Evolutionary conservation across 2,888 invertebrate species (phyloP), one percentile per base, ranked within the genome.

Genomic region (Matsumyia berberina): DNA sequence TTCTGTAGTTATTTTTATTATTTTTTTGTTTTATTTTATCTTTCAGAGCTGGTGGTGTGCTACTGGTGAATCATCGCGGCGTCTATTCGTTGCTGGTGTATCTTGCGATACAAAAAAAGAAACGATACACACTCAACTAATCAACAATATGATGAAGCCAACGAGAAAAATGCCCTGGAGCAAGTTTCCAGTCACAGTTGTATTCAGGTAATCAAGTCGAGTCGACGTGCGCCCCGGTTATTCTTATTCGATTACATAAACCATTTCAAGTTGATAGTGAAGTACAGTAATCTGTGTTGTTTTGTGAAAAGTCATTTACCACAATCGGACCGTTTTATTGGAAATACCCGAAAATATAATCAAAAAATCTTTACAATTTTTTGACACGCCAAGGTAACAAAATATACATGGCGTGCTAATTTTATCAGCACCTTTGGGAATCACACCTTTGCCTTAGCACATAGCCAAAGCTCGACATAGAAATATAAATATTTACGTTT

Each of bases 181-280:
- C 62, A 51, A 19, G 64, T 66, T 83, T 79, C 67, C 86, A 82
- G 73, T 39, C 66, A 67, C 76, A 86, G 86, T 86, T 76, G 55
- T 62, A 60, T 70, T 86, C 83, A 86, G 86, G 86, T 86, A 86
- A 86, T 57, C 67, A 66, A 62, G 49, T 51, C 35, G 76, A 37
- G 4, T 67, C 55, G 83, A 76, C 74, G 70, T 83, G 66, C 49
- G 49, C 44, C 19, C 39, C 53, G 24, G 24, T 15, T 42, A 31
- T n/a, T 42, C 35, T 49, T 8, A 67, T 19, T 42, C 53, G 37
- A 33, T 46, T 37, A 51, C 12, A 19, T 49, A 53, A 53, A 33
- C 15, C 6, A 12, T 31, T 29, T 6, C 4, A 6, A 24, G n/a
- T 1, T 11, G 9, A 46, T 0, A 46, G n/a, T 24, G n/a, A 46